A percentile compares a stretch with the other conserved stretches of the same genome.
Evolutionary conservation across 1,140 invertebrate genomes (phyloP).

Genomic region (Laupala kohalensis): DNA sequence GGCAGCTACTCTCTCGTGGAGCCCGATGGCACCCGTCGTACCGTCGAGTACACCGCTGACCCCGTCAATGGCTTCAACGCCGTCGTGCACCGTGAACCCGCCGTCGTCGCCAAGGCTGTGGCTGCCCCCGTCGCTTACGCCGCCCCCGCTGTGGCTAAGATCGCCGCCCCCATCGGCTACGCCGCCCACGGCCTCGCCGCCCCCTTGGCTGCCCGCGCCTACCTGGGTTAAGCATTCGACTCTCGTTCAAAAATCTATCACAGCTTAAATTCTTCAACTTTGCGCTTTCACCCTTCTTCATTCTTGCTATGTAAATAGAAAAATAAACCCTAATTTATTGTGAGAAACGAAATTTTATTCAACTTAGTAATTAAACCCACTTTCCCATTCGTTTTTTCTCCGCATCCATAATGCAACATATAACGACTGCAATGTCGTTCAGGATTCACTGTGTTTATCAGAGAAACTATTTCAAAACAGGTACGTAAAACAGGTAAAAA

Average conservation of each 20-base stretch:
- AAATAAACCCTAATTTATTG: neutral
- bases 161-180: slow-evolving; percentile 29
- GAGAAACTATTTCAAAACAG: no score
- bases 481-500: no score
- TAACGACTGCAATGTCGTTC: no score
- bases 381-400: no score
- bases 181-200: slow-evolving; percentile 30
- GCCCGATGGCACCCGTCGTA: slow-evolving; percentile 15
- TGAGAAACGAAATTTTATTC: no score
- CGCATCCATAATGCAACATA: no score
- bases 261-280: neutral
- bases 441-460: no score
- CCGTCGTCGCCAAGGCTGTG: slow-evolving; percentile 11
- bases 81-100: slow-evolving; percentile 11
- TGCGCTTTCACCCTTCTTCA: neutral
- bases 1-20: slow-evolving; percentile 15
- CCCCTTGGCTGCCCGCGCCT: neutral
- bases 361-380: no score
- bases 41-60: slow-evolving; percentile 20
- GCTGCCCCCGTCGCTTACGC: neutral
- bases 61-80: slow-evolving; percentile 21
- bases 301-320: neutral
- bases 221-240: neutral
- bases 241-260: neutral
- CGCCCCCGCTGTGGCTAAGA: slow-evolving; percentile 24